Percentiles rank a stretch among this genome's conserved stretches.
Evolutionary conservation across 2,113 vertebrate genomes (phyloP).

Genomic region (Forbesichthys agassizii): DNA sequence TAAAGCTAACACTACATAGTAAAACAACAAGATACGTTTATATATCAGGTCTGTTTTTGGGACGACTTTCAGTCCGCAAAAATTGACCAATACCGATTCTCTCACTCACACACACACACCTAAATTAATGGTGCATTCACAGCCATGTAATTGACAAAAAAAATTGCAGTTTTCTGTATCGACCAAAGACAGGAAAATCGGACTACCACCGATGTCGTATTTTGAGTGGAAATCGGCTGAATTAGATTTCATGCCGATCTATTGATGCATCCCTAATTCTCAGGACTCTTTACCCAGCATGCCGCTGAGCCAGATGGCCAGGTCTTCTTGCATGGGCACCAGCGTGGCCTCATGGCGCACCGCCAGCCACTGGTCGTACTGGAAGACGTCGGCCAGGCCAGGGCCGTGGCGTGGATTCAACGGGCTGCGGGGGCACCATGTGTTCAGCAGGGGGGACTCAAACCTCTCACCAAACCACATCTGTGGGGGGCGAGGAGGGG

Average conservation of each 20-base stretch:
- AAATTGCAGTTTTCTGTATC: not conserved
- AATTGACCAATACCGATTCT: too few species aligned
- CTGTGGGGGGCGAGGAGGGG: constrained; percentile 58
- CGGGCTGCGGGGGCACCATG: constrained; percentile 81
- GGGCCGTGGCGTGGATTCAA: constrained; percentile 87
- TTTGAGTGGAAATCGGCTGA: too few species aligned
- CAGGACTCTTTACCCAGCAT: constrained; percentile 82
- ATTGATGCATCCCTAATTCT: not conserved
- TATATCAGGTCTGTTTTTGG: too few species aligned
- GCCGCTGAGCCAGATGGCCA: constrained; percentile 91
- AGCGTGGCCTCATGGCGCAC: constrained; percentile 91
- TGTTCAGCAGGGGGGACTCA: constrained; percentile 74
- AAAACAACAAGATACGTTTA: too few species aligned
- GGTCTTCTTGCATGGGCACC: constrained; percentile 95
- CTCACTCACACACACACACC: too few species aligned
- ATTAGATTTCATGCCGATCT: too few species aligned
- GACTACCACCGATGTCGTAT: too few species aligned
- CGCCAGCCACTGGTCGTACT: constrained; percentile 94
- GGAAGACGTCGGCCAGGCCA: constrained; percentile 87
- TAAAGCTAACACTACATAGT: not conserved
- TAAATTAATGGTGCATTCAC: too few species aligned
- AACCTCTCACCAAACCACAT: constrained; percentile 91
- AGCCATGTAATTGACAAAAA: too few species aligned
- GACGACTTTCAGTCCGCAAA: too few species aligned
- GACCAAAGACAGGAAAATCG: not conserved